A percentile compares a stretch with the other conserved stretches of the same genome.
Evolutionary conservation across 2,888 invertebrate species (phyloP).

Genomic region (Balanococcus diminutus): DNA sequence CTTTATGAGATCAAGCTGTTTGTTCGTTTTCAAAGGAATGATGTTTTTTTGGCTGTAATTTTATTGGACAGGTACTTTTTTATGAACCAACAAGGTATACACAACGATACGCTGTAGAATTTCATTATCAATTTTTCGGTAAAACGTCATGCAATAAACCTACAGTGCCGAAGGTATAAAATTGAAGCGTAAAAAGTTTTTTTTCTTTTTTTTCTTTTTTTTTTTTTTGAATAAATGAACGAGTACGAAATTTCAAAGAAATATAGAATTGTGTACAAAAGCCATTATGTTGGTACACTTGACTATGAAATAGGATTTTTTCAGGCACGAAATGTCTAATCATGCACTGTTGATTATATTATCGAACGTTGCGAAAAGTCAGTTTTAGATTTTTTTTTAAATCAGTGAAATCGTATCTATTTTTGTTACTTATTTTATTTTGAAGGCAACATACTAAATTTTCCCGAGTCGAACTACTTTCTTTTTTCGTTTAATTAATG

Average conservation of each 20-base stretch:
- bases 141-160: conserved; percentile 25
- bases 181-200: neutral
- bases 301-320: neutral
- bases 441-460: too few relatives aligned
- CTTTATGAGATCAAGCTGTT: neutral
- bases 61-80: conserved; percentile 11
- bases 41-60: neutral
- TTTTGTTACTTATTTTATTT: neutral
- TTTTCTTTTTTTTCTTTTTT: neutral
- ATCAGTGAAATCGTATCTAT: neutral
- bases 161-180: conserved; percentile 1
- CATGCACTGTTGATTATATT: neutral
- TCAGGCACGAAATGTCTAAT: conserved; percentile 25
- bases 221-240: conserved; percentile 4
- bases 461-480: too few relatives aligned
- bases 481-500: too few relatives aligned
- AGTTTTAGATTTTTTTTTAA: neutral
- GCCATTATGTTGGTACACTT: conserved; percentile 13
- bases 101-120: neutral
- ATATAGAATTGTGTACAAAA: conserved; percentile 12
- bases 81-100: neutral
- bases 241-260: neutral
- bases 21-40: conserved; percentile 2
- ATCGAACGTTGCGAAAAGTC: conserved; percentile 45
- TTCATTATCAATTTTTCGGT: conserved; percentile 29